Conservation (phyloP, 1,140 invertebrate species). For the Ladona fulva region DNA sequence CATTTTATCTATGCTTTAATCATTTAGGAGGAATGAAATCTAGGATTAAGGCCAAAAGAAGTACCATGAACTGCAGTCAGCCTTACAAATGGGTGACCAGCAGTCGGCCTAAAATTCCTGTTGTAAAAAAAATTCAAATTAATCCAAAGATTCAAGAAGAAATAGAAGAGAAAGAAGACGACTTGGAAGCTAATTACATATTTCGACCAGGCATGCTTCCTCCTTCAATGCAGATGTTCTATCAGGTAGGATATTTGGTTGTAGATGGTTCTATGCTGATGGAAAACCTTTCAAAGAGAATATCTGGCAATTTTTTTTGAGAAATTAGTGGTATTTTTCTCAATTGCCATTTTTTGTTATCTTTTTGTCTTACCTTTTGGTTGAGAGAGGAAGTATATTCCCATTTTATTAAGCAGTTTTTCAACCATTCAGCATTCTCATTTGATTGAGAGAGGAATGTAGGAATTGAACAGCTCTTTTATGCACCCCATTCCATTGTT, state of each 20-base stretch:
- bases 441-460: too few species aligned
- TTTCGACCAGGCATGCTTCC: constrained; percentile 62
- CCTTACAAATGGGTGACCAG: constrained; percentile 40
- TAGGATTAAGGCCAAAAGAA: constrained; percentile 45
- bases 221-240: constrained; percentile 69
- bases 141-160: constrained; percentile 29
- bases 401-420: too few species aligned
- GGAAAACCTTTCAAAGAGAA: constrained; percentile 11
- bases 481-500: too few species aligned
- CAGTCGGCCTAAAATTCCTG: constrained; percentile 35
- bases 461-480: too few species aligned
- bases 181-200: constrained; percentile 43
- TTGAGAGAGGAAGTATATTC: too few species aligned
- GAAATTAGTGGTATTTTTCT: constrained; percentile 13
- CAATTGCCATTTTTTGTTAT: too few species aligned
- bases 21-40: constrained; percentile 42
- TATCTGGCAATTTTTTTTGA: neutral
- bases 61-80: constrained; percentile 41
- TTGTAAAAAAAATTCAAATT: constrained; percentile 32
- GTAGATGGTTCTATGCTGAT: too few species aligned
- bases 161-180: constrained; percentile 27
- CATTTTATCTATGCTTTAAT: too few species aligned
- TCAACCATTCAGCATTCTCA: too few species aligned
- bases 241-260: constrained; percentile 47
- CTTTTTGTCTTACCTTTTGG: too few species aligned